Evolutionary conservation across 1,140 invertebrate species (phyloP), one percentile per base, ranked within the genome.

Genomic region (Bacillus rossius): DNA sequence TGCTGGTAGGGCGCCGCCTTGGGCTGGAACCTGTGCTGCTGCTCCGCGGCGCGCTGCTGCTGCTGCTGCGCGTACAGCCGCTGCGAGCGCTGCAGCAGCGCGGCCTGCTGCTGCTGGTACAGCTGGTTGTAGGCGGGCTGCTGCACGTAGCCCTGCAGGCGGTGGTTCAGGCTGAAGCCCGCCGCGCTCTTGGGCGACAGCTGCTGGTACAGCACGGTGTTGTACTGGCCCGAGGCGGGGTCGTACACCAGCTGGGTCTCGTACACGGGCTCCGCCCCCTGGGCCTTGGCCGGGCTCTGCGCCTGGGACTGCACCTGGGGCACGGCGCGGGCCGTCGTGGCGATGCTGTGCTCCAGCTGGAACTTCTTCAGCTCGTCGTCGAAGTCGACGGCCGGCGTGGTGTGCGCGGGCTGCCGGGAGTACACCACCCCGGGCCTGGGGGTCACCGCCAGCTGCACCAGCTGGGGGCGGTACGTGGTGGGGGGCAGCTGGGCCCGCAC

Each of bases 201-300:
- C 26, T 80, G 80, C 72, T 91, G 89, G 75, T 84, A 89, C 23
- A 89, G 75, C 59, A 89, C 84, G 13, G 87, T 88, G 66, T 89
- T 87, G 78, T 91, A 91, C 67, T 87, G 84, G 57, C 88, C 88
- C 61, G 82, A 84, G n/a, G 79, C 68, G 38, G 87, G 88, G 73
- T 91, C 87, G 72, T 81, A 91, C 0, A 90, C 80, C 7, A 91
- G 73, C 65, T 90, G 86, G 17, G 88, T 87, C 48, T 85, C 84
- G 71, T 90, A 90, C 59, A 89, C 77, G 40, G 85, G 82, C 57
- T 84, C 55, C 79, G 19, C 77, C 72, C 60, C 68, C 73, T 45
- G 53, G 5, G 4, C 5, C 60, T 62, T 22, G 7, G 67, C 67
- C 52, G 67, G 71, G 54, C 65, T 68, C 34, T 67, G 60, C 1